phyloP scores from a whole-genome alignment of 2,113 vertebrate species.

The Probosciger aterrimus region DNA sequence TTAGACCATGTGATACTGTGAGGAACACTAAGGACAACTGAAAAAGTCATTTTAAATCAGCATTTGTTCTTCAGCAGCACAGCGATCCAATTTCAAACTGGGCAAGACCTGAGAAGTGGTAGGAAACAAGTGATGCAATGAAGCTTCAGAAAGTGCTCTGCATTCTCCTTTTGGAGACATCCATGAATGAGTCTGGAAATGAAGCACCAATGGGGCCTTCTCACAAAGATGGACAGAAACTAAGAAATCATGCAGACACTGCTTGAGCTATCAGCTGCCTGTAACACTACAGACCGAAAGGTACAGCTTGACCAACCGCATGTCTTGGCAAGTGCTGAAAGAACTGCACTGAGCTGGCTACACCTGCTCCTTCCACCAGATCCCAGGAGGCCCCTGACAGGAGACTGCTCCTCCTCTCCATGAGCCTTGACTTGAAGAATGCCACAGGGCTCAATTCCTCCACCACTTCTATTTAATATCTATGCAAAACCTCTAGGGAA shows the following conservation, averaged over 20 bases:
- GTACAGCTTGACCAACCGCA: neutral
- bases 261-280: neutral
- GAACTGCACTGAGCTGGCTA: neutral
- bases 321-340: neutral
- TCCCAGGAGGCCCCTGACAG: neutral
- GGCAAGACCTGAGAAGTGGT: neutral
- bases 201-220: neutral
- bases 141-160: neutral
- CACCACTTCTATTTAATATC: constrained; percentile 15
- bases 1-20: neutral
- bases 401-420: neutral
- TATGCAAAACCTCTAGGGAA: neutral
- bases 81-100: neutral
- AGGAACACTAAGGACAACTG: neutral
- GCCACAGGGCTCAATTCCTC: constrained; percentile 7
- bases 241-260: neutral
- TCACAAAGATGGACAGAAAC: neutral
- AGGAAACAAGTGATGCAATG: neutral
- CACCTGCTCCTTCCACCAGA: neutral
- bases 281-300: neutral
- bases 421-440: constrained; percentile 5
- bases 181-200: neutral
- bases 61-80: neutral
- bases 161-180: neutral
- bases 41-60: neutral